These are phyloP conservation scores for Vanacampus margaritifer DNA, from an alignment of 2,113 vertebrate species.

Conservation along the genomic window DNA sequence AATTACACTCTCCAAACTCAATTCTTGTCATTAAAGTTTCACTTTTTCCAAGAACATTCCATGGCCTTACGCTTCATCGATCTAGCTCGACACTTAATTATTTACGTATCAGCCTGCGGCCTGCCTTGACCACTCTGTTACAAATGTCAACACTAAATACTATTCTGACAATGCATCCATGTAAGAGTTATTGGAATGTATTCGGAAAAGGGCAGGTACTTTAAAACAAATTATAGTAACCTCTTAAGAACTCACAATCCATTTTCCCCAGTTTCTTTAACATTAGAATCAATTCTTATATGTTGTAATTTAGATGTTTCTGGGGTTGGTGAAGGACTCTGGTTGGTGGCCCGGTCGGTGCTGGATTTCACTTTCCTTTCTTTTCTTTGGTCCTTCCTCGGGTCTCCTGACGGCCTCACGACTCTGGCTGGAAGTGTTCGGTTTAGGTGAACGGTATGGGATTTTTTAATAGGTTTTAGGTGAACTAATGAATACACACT, in stretches of 20 bases:
- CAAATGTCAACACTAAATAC: not conserved
- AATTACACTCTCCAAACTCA: conserved; percentile 5
- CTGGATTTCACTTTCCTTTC: too few species aligned
- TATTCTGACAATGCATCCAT: not conserved
- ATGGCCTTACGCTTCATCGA: not conserved
- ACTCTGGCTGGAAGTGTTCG: too few species aligned
- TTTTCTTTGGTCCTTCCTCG: too few species aligned
- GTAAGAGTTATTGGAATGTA: not conserved
- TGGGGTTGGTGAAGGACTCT: too few species aligned
- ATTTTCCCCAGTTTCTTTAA: not conserved
- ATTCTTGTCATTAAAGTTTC: conserved; percentile 3
- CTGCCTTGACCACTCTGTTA: not conserved
- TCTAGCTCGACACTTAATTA: not conserved
- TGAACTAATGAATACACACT: too few species aligned
- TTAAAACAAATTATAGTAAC: not conserved
- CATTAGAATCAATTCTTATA: too few species aligned
- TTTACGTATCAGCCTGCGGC: not conserved
- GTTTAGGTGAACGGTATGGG: too few species aligned
- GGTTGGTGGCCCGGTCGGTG: too few species aligned
- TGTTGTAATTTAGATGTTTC: too few species aligned
- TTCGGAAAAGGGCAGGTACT: not conserved
- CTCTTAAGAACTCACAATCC: not conserved
- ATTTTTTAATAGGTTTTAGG: too few species aligned
- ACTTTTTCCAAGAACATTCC: conserved; percentile 4
- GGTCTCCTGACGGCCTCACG: too few species aligned